Conservation (phyloP, 2,797 vertebrate species). For the Eurystomus glaucurus region DNA sequence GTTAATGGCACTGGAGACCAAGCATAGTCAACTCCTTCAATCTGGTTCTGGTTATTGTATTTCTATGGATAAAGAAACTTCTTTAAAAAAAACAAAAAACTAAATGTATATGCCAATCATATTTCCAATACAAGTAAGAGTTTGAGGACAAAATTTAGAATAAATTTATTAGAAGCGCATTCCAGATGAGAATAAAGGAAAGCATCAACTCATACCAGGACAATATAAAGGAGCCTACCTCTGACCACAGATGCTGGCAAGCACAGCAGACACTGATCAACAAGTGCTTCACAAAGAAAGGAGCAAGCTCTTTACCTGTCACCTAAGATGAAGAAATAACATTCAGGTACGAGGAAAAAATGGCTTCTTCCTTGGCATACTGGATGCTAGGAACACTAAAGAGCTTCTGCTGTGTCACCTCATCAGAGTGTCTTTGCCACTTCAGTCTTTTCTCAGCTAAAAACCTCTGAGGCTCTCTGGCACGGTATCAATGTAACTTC, state of each 20-base stretch:
- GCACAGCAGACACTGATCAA: not conserved
- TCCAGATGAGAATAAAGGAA: not conserved
- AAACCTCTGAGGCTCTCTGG: not conserved
- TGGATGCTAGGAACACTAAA: not conserved
- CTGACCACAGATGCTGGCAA: not conserved
- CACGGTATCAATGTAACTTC: not conserved
- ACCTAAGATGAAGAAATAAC: not conserved
- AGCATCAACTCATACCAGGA: not conserved
- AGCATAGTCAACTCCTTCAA: not conserved
- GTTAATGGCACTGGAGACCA: not conserved
- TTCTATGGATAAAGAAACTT: not conserved
- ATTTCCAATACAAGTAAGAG: not conserved
- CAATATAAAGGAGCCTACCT: not conserved
- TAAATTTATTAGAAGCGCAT: not conserved
- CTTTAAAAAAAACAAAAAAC: not conserved
- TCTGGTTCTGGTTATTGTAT: not conserved
- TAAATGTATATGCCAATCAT: accelerated
- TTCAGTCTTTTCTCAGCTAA: not conserved
- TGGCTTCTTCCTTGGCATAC: not conserved
- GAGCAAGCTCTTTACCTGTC: not conserved
- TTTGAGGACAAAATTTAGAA: not conserved
- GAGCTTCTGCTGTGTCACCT: not conserved
- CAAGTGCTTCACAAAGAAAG: not conserved
- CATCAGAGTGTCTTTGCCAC: not conserved
- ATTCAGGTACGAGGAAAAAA: not conserved